A percentile compares a stretch with the other conserved stretches of the same genome.
Evolutionary conservation across 2,113 vertebrate species (phyloP).

Genomic region (Acinonyx jubatus): DNA sequence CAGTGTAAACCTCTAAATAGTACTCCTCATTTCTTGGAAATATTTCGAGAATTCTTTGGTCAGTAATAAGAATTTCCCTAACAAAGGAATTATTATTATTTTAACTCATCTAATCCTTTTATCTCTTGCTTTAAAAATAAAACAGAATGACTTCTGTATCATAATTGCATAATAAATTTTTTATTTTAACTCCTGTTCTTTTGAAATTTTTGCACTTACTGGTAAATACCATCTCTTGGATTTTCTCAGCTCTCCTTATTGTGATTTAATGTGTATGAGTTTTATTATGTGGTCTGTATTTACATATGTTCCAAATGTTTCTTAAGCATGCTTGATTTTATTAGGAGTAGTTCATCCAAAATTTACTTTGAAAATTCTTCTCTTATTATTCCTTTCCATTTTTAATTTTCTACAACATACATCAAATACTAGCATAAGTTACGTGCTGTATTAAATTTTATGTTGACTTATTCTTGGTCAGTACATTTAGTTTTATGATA

Average conservation of each 20-base stretch:
- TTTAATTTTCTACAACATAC: neutral
- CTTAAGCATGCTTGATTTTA: constrained; percentile 11
- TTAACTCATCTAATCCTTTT: neutral
- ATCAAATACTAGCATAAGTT: neutral
- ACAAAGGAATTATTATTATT: neutral
- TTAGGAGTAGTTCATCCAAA: neutral
- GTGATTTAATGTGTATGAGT: neutral
- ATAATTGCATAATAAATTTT: neutral
- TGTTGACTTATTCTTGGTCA: neutral
- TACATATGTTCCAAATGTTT: neutral
- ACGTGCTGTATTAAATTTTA: constrained; percentile 1
- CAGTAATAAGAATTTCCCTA: neutral
- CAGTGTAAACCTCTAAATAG: neutral
- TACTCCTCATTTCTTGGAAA: constrained; percentile 8
- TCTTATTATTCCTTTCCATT: neutral
- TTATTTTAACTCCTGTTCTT: neutral
- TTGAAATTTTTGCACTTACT: neutral
- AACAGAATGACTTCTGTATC: neutral
- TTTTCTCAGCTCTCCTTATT: constrained; percentile 37
- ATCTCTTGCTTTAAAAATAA: constrained; percentile 10
- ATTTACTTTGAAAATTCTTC: constrained; percentile 28
- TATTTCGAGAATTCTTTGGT: constrained; percentile 31
- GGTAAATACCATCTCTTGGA: neutral
- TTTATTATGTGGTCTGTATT: constrained; percentile 20
- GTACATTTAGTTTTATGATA: constrained; percentile 39